phyloP scores from a whole-genome alignment of 2,797 vertebrate species.

The Falco biarmicus region DNA sequence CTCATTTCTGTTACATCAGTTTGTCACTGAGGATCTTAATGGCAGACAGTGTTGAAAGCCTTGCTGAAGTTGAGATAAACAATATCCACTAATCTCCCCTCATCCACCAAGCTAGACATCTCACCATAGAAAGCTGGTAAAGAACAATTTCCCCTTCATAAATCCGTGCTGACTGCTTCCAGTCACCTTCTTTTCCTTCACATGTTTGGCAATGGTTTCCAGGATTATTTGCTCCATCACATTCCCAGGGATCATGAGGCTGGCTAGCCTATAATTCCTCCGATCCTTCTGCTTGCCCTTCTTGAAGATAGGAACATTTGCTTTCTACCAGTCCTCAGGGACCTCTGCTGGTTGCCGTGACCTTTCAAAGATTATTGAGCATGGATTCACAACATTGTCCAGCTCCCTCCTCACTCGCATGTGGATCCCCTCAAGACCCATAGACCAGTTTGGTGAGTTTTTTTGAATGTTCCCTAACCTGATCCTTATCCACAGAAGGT shows the following conservation, averaged over 20 bases:
- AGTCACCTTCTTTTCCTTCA: background rate
- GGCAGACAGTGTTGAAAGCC: background rate
- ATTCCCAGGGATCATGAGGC: background rate
- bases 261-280: background rate
- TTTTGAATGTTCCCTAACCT: background rate
- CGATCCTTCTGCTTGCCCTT: background rate
- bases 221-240: background rate
- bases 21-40: background rate
- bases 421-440: background rate
- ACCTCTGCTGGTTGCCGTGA: background rate
- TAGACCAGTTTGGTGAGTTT: background rate
- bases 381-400: background rate
- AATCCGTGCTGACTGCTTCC: background rate
- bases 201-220: background rate
- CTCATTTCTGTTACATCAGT: background rate
- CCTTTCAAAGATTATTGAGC: background rate
- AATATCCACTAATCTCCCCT: background rate
- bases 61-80: background rate
- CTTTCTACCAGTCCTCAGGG: background rate
- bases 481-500: background rate
- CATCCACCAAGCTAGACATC: background rate
- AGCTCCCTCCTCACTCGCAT: background rate
- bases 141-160: background rate
- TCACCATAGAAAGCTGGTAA: background rate
- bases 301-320: background rate